Base-by-base conservation (phyloP, 2,888 invertebrate genomes). In the Mayetiola destructor region DNA sequence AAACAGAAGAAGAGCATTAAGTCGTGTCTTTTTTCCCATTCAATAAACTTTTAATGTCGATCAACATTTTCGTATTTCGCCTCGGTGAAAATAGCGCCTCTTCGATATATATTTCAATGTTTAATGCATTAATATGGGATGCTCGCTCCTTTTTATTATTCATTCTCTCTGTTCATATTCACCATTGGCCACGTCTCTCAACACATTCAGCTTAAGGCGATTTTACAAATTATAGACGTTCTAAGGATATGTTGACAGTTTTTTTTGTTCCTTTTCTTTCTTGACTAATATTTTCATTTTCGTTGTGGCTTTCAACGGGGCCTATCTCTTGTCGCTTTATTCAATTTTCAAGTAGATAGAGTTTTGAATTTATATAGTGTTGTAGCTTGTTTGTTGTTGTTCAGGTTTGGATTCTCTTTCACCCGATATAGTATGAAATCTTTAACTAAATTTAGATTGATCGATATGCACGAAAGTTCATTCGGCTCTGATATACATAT, bases 181-280 rank as follows among this genome's bases (percentile, higher is more conserved):
- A 27, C n/a, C 48, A 27, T 16, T 14, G 48, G 48, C 48, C 48
- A 48, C 48, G 48, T 48, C 48, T 48, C 48, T 48, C 48, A 48
- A 27, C 48, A 48, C 48, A n/a, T 48, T 48, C 48, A 48, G 48
- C 48, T 48, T 27, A 48, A 27, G 48, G 48, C 48, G 27, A 48
- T 48, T 48, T 48, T 48, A 48, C 48, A 48, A 48, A 48, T 48
- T 48, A 48, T 48, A 48, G 48, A 48, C 48, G 48, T 48, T 48
- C 48, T 48, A 48, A 48, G 48, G 48, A 48, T 48, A 48, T 48
- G 48, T 48, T 48, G 48, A 48, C 48, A 48, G 48, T 48, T 48
- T 48, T 48, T 48, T 42, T 21, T 27, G 27, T 27, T 3, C 3
- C 3, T 39, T 27, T n/a, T 12, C 48, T 48, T 27, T 27, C n/a